Conservation (phyloP, 2,113 vertebrate genomes). For the Mesocricetus auratus region DNA sequence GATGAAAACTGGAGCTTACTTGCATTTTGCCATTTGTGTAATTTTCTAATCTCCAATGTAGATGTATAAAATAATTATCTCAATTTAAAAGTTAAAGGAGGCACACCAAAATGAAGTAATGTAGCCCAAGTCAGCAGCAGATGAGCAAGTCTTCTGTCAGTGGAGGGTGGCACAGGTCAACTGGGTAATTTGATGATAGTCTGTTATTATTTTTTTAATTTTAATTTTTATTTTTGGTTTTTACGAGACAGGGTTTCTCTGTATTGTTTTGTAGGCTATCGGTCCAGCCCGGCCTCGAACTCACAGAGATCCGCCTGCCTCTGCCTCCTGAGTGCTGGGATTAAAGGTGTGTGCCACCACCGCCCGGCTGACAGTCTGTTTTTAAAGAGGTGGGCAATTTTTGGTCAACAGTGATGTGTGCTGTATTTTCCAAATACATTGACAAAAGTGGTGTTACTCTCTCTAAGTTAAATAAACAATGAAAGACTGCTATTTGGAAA, state of each 20-base stretch:
- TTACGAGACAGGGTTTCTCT: too few relatives aligned
- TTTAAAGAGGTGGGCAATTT: not conserved
- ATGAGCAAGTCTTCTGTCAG: not conserved
- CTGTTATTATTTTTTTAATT: constrained; percentile 14
- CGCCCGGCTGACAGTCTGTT: not conserved
- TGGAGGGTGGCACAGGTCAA: not conserved
- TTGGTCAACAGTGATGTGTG: not conserved
- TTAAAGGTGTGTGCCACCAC: too few relatives aligned
- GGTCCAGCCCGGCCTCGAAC: too few relatives aligned
- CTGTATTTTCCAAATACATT: not conserved
- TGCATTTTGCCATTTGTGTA: not conserved
- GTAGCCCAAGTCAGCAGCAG: not conserved
- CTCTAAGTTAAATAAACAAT: not conserved
- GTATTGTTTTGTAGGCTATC: too few relatives aligned
- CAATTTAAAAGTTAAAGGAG: not conserved
- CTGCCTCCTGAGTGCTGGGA: too few relatives aligned
- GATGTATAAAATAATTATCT: not conserved
- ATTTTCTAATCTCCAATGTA: not conserved
- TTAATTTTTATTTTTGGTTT: too few relatives aligned
- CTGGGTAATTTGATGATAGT: not conserved
- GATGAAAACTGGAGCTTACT: not conserved
- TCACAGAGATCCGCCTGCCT: too few relatives aligned
- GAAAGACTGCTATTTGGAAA: not conserved
- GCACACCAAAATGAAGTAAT: not conserved
- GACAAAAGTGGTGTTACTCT: not conserved